A percentile compares a stretch with the other conserved stretches of the same genome.
These are phyloP conservation scores for Cyanistes caeruleus DNA, from an alignment of 2,113 vertebrate species.

Conservation along the genomic window DNA sequence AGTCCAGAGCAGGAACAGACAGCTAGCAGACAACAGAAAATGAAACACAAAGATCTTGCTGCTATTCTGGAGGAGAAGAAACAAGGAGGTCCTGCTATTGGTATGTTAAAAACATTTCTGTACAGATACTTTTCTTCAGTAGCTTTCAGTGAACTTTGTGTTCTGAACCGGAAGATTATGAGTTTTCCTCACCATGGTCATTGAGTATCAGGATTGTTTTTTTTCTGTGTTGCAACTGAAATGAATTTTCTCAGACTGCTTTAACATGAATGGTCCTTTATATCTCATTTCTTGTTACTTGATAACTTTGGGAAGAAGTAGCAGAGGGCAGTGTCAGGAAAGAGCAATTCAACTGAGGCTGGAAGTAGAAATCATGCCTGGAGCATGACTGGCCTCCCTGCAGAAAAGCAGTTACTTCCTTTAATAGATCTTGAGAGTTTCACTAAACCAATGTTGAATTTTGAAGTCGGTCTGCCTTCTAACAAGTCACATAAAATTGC, in stretches of 20 bases:
- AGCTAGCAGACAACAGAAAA: slow-evolving; percentile 71
- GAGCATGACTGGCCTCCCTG: not conserved
- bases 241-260: not conserved
- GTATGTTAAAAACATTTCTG: slow-evolving; percentile 71
- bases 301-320: not conserved
- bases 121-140: not conserved
- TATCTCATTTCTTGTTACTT: not conserved
- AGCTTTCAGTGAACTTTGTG: not conserved
- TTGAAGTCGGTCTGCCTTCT: not conserved
- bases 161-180: not conserved
- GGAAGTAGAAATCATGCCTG: not conserved
- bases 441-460: not conserved
- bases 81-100: slow-evolving; percentile 94
- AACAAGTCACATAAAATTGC: not conserved
- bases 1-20: slow-evolving; percentile 87
- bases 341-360: not conserved
- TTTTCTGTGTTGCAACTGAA: not conserved
- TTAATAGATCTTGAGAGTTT: not conserved
- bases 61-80: slow-evolving; percentile 96
- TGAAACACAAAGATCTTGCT: slow-evolving; percentile 87
- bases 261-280: not conserved
- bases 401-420: not conserved
- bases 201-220: not conserved
- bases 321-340: not conserved
- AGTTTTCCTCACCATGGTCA: not conserved